Percentiles rank a stretch among this genome's conserved stretches.
Evolutionary conservation across 2,888 invertebrate species (phyloP).

Genomic region (Stenotaenia linearis): DNA sequence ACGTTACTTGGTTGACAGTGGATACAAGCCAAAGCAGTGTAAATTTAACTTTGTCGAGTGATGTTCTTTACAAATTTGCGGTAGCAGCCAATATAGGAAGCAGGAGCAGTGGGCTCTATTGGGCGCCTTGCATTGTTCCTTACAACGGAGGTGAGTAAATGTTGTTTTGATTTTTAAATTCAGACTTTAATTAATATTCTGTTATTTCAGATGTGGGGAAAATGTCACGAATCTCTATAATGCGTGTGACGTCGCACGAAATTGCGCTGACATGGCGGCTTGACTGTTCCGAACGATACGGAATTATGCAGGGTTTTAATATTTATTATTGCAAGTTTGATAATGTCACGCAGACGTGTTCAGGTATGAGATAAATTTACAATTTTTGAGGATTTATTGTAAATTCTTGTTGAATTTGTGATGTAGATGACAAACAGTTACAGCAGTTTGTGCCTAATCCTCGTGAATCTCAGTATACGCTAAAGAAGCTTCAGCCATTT

Average conservation of each 20-base stretch:
- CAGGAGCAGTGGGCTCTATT: constrained; percentile 68
- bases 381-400: too few relatives aligned
- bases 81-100: background rate
- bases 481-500: constrained; percentile 61
- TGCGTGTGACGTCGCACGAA: constrained; percentile 51
- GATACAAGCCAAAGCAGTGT: background rate
- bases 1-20: constrained; percentile 3
- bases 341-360: constrained; percentile 45
- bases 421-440: background rate
- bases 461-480: constrained; percentile 29
- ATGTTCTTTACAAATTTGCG: constrained; percentile 3
- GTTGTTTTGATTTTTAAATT: background rate
- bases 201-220: constrained; percentile 51
- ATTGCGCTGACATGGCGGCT: constrained; percentile 68
- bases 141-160: constrained; percentile 46
- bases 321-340: constrained; percentile 61
- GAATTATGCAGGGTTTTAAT: constrained; percentile 65
- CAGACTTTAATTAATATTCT: background rate
- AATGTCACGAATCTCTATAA: constrained; percentile 56
- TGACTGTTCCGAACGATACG: constrained; percentile 66
- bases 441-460: constrained; percentile 8
- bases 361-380: constrained; percentile 15
- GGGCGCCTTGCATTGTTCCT: constrained; percentile 69
- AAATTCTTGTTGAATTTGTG: too few relatives aligned
- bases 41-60: constrained; percentile 6